phyloP scores from a whole-genome alignment of 35 echinoderm and acorn worm genomes.

The Strongylocentrotus purpuratus region DNA sequence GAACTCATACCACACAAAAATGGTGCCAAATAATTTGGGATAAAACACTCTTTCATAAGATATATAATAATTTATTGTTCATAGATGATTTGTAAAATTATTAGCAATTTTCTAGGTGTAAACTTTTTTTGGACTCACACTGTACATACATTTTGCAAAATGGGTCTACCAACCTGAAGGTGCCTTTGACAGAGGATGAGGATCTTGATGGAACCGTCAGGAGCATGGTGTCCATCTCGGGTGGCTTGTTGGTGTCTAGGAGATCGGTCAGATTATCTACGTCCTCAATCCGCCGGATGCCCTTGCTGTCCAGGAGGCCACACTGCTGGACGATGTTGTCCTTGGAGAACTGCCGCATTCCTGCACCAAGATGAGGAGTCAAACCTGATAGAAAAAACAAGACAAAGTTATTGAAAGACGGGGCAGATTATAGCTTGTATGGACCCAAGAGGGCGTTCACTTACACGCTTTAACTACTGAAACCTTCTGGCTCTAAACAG shows the following conservation, averaged over 20 bases:
- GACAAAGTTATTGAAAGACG: background rate
- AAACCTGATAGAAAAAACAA: background rate
- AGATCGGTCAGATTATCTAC: background rate
- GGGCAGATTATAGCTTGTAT: no score
- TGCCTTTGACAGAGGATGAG: background rate
- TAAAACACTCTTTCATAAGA: no score
- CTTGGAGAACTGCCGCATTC: background rate
- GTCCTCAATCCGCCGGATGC: conserved; percentile 22
- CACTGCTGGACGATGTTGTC: conserved; percentile 31
- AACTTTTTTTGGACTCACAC: no score
- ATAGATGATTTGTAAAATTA: no score
- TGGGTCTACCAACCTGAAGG: background rate
- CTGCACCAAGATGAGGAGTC: conserved; percentile 28
- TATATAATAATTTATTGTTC: no score
- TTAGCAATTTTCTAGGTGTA: no score
- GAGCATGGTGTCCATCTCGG: conserved; percentile 20
- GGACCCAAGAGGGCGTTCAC: no score
- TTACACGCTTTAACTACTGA: no score
- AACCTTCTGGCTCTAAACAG: no score
- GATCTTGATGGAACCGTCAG: background rate
- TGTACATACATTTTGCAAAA: background rate
- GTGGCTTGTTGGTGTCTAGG: conserved; percentile 26
- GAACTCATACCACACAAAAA: no score
- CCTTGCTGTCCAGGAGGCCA: conserved; percentile 43
- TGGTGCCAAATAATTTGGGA: no score